Conservation (phyloP, 2,113 vertebrate genomes). For the Takifugu bimaculatus region DNA sequence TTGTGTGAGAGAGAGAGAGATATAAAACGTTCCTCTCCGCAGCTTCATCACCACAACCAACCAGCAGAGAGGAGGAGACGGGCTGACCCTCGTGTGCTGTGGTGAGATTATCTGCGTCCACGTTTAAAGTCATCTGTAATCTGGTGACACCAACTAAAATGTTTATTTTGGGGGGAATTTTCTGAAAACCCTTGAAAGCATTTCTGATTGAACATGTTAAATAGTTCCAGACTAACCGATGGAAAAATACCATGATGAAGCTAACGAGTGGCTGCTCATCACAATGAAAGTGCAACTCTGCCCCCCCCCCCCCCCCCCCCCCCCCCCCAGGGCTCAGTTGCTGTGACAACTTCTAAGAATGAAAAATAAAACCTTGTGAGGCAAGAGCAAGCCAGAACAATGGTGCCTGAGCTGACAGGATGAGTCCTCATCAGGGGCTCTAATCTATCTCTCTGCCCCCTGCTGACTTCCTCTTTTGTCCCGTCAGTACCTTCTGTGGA, state of each 20-base stretch:
- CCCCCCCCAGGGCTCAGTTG: constrained; percentile 39
- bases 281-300: not conserved
- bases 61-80: constrained; percentile 55
- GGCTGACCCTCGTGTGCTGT: constrained; percentile 81
- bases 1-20: not conserved
- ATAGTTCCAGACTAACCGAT: no score
- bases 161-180: not conserved
- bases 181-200: not conserved
- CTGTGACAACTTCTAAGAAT: constrained; percentile 45
- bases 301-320: no score
- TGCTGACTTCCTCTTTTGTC: not conserved
- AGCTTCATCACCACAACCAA: constrained; percentile 7
- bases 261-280: not conserved
- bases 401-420: no score
- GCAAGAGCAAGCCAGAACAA: not conserved
- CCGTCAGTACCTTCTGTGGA: constrained; percentile 83
- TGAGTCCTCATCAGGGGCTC: no score
- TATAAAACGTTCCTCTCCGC: not conserved
- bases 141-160: not conserved
- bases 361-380: constrained; percentile 2
- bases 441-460: no score
- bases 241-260: no score
- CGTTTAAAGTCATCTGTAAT: not conserved
- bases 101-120: constrained; percentile 73
- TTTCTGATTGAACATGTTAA: not conserved